Percentiles rank a stretch among this genome's conserved stretches.
phyloP scores from a whole-genome alignment of 2,888 invertebrate species.

The Trachelus stipa region DNA sequence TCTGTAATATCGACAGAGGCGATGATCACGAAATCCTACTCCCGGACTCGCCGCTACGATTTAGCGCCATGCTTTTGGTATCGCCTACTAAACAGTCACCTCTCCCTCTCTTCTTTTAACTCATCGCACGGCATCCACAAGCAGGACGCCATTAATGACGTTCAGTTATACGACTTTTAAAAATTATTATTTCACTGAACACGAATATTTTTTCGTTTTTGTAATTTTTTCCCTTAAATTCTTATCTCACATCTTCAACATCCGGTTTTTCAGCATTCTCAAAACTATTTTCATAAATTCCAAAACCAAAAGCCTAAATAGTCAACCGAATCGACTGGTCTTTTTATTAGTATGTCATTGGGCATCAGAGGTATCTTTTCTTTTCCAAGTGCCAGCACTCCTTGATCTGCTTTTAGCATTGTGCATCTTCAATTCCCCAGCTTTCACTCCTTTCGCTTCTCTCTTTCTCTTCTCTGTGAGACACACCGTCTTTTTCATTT shows the following conservation, averaged over 20 bases:
- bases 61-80: too few relatives aligned
- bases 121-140: too few relatives aligned
- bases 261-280: conserved; percentile 15
- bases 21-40: too few relatives aligned
- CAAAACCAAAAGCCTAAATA: conserved; percentile 69
- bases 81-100: too few relatives aligned
- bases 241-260: conserved; percentile 22
- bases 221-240: conserved; percentile 32
- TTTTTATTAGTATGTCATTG: conserved; percentile 66
- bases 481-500: background rate
- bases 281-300: conserved; percentile 38
- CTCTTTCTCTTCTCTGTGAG: background rate
- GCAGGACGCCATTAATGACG: too few relatives aligned
- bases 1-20: too few relatives aligned
- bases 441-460: background rate
- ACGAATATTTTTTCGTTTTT: background rate
- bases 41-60: too few relatives aligned
- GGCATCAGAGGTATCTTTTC: conserved; percentile 58
- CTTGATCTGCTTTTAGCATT: background rate
- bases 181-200: too few relatives aligned
- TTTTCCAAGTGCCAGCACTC: background rate
- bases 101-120: too few relatives aligned
- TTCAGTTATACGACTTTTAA: too few relatives aligned
- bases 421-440: background rate
- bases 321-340: conserved; percentile 68